Conservation (phyloP, 2,797 vertebrate genomes). For the Austrolebias charrua region DNA sequence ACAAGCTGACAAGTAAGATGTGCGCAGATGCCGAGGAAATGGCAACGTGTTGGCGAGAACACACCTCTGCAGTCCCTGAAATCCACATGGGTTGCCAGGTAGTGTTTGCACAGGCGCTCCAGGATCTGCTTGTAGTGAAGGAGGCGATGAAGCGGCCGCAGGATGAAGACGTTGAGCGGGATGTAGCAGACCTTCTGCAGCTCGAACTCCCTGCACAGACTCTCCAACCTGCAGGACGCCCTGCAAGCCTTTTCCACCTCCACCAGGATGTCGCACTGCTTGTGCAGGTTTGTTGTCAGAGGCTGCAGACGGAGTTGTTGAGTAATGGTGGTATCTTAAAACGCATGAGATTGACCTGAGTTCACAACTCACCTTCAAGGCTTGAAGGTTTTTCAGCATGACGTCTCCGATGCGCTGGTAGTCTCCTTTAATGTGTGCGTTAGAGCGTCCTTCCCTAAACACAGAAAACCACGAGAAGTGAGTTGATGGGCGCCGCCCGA, state of each 20-base stretch:
- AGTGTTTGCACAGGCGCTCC: constrained; percentile 95
- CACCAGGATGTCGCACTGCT: constrained; percentile 87
- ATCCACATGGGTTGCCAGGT: constrained; percentile 87
- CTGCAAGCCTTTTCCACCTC: constrained; percentile 87
- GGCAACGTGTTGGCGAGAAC: neutral
- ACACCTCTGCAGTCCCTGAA: constrained; percentile 90
- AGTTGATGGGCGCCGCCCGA: no score
- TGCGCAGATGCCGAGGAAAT: neutral
- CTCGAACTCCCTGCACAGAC: constrained; percentile 92
- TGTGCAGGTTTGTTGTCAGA: constrained; percentile 87
- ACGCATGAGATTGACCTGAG: neutral
- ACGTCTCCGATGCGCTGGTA: constrained; percentile 95
- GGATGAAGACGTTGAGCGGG: constrained; percentile 93
- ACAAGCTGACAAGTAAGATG: neutral
- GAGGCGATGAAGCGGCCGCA: constrained; percentile 94
- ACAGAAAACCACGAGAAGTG: constrained; percentile 6
- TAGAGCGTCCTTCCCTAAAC: constrained; percentile 93
- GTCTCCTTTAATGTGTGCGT: constrained; percentile 93
- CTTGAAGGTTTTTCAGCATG: constrained; percentile 92
- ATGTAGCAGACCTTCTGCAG: constrained; percentile 97
- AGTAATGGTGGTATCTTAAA: neutral
- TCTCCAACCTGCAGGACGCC: constrained; percentile 85
- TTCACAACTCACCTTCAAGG: constrained; percentile 84
- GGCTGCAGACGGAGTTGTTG: constrained; percentile 68
- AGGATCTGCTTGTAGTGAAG: constrained; percentile 98